Evolutionary conservation across 2,797 vertebrate species (phyloP).

Genomic region (Meriones psammophilus): DNA sequence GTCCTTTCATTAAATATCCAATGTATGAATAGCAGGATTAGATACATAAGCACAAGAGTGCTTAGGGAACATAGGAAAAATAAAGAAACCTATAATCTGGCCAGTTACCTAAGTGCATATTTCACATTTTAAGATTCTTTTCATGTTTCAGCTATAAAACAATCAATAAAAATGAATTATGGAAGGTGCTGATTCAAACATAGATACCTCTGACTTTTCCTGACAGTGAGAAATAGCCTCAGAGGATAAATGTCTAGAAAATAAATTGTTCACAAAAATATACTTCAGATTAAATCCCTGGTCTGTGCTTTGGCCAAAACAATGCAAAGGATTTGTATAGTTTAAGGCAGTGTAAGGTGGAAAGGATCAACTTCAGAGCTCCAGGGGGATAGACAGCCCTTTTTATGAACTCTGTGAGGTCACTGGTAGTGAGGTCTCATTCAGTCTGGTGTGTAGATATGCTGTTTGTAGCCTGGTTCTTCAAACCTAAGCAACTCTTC

Average conservation of each 20-base stretch:
- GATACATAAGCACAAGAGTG: background rate
- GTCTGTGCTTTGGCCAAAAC: constrained; percentile 40
- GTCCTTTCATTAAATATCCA: background rate
- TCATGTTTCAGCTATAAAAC: constrained; percentile 60
- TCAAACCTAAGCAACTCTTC: background rate
- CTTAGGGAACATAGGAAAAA: constrained; percentile 24
- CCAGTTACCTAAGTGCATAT: constrained; percentile 27
- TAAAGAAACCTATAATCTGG: background rate
- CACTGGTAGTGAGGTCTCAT: background rate
- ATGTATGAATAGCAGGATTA: constrained; percentile 23
- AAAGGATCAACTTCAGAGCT: background rate
- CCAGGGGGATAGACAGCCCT: background rate
- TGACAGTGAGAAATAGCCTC: constrained; percentile 69
- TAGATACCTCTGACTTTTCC: constrained; percentile 71
- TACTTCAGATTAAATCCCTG: constrained; percentile 63
- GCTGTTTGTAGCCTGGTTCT: background rate
- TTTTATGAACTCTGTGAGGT: background rate
- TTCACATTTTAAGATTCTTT: constrained; percentile 65
- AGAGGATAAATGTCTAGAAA: constrained; percentile 61
- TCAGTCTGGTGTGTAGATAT: background rate
- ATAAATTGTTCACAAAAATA: constrained; percentile 66
- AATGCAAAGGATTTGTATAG: constrained; percentile 22
- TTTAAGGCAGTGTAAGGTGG: constrained; percentile 13
- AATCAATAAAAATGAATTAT: constrained; percentile 77
- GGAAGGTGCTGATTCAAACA: constrained; percentile 69